These are phyloP conservation scores for Tupiocoris notatus DNA, from an alignment of 2,888 invertebrate genomes.

Conservation along the genomic window DNA sequence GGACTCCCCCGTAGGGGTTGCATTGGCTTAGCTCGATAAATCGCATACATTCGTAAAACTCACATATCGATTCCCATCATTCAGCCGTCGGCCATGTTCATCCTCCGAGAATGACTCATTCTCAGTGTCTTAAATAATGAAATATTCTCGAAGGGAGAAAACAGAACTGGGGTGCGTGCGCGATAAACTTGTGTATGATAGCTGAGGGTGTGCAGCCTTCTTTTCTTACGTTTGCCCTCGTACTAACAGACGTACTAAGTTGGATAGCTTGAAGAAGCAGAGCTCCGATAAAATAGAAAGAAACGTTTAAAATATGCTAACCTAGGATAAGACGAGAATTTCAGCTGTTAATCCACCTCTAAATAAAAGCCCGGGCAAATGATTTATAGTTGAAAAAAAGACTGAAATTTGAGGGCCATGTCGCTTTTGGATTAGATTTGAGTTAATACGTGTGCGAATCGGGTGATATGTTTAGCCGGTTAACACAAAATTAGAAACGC, in stretches of 20 bases:
- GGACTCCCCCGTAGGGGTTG: background rate
- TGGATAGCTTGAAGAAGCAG: no score
- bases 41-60: conserved; percentile 29
- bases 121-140: background rate
- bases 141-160: background rate
- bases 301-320: no score
- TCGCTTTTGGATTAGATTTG: no score
- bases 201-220: background rate
- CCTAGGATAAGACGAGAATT: no score
- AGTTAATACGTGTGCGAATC: no score
- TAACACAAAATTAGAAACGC: no score
- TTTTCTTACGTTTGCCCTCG: background rate
- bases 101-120: background rate
- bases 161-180: background rate
- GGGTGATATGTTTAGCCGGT: no score
- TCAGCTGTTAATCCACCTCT: no score
- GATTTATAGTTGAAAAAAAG: no score
- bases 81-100: conserved; percentile 25
- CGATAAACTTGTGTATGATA: background rate
- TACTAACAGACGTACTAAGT: background rate
- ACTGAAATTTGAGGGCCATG: no score
- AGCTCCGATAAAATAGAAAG: no score
- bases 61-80: conserved; percentile 28
- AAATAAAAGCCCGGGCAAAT: no score
- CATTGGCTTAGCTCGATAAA: background rate